Base-by-base conservation (phyloP, 2,113 vertebrate genomes). In the Poecilia latipinna region DNA sequence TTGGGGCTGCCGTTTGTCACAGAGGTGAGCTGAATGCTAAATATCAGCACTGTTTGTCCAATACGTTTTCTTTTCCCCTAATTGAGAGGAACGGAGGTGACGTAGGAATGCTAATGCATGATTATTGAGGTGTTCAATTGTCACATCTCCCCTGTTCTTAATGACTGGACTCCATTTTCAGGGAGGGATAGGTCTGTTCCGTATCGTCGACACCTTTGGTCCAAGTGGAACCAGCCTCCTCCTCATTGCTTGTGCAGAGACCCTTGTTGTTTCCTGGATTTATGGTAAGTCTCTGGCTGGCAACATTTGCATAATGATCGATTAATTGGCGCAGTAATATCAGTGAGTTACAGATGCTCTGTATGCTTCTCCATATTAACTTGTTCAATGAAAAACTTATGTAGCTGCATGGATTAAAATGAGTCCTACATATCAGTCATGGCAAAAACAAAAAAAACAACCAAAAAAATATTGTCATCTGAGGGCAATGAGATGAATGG, bases 1-100 rank as follows among this genome's bases (percentile, higher is more conserved):
- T 37, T 98, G 24, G 98, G 97, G 22, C 94, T 99, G 19, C 68
- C 96, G 1, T 81, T 98, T 31, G 70, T 99, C 77, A 96, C 95
- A 0, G 92, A 96, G 94, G 98, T 99, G 89, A 82, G 80, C 60
- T 75, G 62, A 19, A 29, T 65, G 10, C 37, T 15, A 17, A 64
- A 4, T 48, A 24, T 54, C 51, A 54, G 8, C 37, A 44, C 37
- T 67, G 26, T 2, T 39, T 65, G 11, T n/a, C 31, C 17, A 26
- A 28, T 5, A 2, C 7, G 7, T 65, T 24, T 39, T 57, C 51
- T 8, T 19, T 37, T 28, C 5, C 35, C 35, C 35, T 37, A 37
- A 37, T 37, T 62, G 13, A 62, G 29, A 31, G 17, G 13, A 4
- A 62, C 29, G 61, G 12, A 29, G 28, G 1, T 31, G 12, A 29